Evolutionary conservation across 2,113 vertebrate genomes (phyloP).

Genomic region (Callorhinus ursinus): DNA sequence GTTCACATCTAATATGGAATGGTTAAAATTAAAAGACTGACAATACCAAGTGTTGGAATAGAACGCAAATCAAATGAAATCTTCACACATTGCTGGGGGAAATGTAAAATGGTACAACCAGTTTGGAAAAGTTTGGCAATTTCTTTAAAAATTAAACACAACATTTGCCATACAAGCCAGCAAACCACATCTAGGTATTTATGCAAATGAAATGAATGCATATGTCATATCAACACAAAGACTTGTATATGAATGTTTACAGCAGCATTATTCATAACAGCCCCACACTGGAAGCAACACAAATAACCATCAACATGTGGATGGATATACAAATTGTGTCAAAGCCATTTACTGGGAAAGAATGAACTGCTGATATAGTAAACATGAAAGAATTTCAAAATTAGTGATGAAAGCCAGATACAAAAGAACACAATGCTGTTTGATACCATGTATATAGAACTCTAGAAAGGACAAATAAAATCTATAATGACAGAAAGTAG

Average conservation of each 20-base stretch:
- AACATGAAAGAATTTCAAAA: background rate
- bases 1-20: background rate
- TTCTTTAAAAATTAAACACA: conserved; percentile 48
- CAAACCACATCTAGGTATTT: background rate
- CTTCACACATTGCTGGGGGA: background rate
- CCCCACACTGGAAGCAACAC: background rate
- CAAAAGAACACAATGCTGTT: background rate
- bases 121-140: background rate
- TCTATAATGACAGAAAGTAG: background rate
- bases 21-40: conserved; percentile 20
- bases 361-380: background rate
- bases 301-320: background rate
- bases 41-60: background rate
- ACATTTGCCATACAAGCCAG: background rate
- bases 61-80: background rate
- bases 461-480: background rate
- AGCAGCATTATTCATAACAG: background rate
- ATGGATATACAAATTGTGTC: background rate
- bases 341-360: background rate
- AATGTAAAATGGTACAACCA: conserved; percentile 9
- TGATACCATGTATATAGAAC: background rate
- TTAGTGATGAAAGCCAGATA: background rate
- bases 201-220: conserved; percentile 1
- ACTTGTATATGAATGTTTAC: background rate
- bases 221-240: background rate